These are phyloP conservation scores for Anguilla pacifica DNA, from an alignment of 2,797 vertebrate species.

Conservation along the genomic window DNA sequence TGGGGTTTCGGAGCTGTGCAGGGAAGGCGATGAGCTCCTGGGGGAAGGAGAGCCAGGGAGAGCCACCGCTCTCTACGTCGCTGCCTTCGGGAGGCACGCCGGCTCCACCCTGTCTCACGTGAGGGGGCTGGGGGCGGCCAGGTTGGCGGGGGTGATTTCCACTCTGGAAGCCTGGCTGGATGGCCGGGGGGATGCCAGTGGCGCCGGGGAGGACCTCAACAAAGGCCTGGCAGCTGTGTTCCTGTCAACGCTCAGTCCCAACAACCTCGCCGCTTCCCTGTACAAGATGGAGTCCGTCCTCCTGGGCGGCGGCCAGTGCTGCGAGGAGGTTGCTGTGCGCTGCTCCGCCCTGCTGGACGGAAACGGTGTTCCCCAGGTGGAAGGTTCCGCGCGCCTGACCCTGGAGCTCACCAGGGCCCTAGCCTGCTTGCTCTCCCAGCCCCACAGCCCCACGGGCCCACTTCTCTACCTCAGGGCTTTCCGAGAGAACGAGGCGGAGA, in stretches of 20 bases:
- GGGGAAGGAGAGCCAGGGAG: conserved; percentile 60
- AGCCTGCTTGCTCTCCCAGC: conserved; percentile 75
- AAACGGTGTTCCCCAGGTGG: conserved; percentile 41
- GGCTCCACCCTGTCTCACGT: conserved; percentile 72
- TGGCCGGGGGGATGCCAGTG: conserved; percentile 58
- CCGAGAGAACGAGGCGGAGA: conserved; percentile 56
- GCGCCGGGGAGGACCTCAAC: conserved; percentile 64
- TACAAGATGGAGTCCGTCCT: conserved; percentile 82
- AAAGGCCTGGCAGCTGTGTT: conserved; percentile 80
- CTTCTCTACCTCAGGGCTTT: conserved; percentile 82
- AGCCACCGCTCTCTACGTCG: conserved; percentile 80
- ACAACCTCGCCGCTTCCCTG: conserved; percentile 75
- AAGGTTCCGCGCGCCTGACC: conserved; percentile 58
- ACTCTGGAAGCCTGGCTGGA: conserved; percentile 83
- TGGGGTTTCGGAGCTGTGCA: conserved; percentile 68
- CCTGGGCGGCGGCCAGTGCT: conserved; percentile 64
- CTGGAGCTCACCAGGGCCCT: conserved; percentile 80
- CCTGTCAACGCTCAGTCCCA: conserved; percentile 79
- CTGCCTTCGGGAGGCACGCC: conserved; percentile 81
- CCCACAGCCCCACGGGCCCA: conserved; percentile 58
- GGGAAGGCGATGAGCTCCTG: conserved; percentile 75
- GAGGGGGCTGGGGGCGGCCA: conserved; percentile 56
- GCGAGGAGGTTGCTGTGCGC: conserved; percentile 70
- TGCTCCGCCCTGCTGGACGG: conserved; percentile 74
- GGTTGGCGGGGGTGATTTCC: conserved; percentile 59